Conservation (phyloP, 2,888 invertebrate genomes). For the Lasioglossum calceatum region DNA sequence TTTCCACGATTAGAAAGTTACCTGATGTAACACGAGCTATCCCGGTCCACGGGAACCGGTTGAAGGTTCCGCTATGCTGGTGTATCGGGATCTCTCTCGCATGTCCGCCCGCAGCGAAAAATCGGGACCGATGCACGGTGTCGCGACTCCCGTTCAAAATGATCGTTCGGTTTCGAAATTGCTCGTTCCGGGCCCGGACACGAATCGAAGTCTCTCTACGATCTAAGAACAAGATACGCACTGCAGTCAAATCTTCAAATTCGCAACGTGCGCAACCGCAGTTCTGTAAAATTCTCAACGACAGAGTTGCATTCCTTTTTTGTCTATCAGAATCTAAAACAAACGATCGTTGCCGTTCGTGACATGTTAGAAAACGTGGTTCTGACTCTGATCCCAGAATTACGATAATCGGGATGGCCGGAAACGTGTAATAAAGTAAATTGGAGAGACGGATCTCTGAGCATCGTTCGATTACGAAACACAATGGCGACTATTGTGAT, state of each 20-base stretch:
- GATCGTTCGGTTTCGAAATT: background rate
- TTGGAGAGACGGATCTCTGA: background rate
- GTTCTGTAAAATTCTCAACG: too few species aligned
- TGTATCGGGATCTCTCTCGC: constrained; percentile 17
- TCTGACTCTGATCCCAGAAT: background rate
- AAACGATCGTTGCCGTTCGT: background rate
- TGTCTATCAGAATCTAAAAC: too few species aligned
- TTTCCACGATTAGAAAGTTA: constrained; percentile 58
- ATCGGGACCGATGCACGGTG: background rate
- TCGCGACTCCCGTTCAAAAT: background rate
- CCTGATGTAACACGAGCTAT: constrained; percentile 40
- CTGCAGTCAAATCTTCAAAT: too few species aligned
- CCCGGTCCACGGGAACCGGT: constrained; percentile 48
- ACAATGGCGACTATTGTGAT: constrained; percentile 1
- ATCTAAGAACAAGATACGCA: too few species aligned
- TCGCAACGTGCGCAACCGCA: too few species aligned
- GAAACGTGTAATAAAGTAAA: background rate
- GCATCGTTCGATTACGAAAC: background rate
- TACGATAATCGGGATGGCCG: background rate
- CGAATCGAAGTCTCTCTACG: background rate
- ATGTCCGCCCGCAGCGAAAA: constrained; percentile 17
- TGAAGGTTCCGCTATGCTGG: constrained; percentile 45
- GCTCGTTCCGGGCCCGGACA: background rate
- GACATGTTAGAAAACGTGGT: background rate
- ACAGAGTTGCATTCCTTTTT: too few species aligned